Percentiles rank a stretch among this genome's conserved stretches.
Conservation (phyloP, 35 echinoderm and acorn worm species). For the Patiria miniata region DNA sequence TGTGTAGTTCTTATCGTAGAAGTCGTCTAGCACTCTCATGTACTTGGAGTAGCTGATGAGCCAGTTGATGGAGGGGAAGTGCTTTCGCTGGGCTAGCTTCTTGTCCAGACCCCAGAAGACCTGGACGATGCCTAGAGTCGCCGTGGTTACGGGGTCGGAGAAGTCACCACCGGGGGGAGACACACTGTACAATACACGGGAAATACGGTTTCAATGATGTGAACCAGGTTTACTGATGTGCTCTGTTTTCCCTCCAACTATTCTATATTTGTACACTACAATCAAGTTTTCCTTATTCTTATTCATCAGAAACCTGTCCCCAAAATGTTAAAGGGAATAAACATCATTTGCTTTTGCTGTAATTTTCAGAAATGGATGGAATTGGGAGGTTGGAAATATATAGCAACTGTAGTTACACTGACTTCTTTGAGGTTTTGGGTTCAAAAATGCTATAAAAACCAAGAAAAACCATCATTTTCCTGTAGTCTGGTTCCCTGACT, state of each 20-base stretch:
- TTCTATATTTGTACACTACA: slow-evolving; percentile 15
- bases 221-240: slow-evolving; percentile 13
- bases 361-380: no score
- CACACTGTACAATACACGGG: slow-evolving; percentile 55
- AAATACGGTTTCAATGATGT: not conserved
- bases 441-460: no score
- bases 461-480: no score
- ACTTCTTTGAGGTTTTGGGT: no score
- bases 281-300: slow-evolving; percentile 15
- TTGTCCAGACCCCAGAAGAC: slow-evolving; percentile 99
- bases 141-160: slow-evolving; percentile 95
- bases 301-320: no score
- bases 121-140: slow-evolving; percentile 98
- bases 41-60: slow-evolving; percentile 99
- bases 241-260: slow-evolving; percentile 13
- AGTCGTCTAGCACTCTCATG: slow-evolving; percentile 87
- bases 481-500: no score
- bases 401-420: no score
- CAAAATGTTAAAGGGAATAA: no score
- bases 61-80: slow-evolving; percentile 99
- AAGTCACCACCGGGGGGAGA: slow-evolving; percentile 98
- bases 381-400: no score
- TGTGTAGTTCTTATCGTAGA: slow-evolving; percentile 96
- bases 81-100: slow-evolving; percentile 96
- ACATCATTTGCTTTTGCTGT: no score